phyloP scores from a whole-genome alignment of 2,113 vertebrate species.

The Steatornis caripensis region DNA sequence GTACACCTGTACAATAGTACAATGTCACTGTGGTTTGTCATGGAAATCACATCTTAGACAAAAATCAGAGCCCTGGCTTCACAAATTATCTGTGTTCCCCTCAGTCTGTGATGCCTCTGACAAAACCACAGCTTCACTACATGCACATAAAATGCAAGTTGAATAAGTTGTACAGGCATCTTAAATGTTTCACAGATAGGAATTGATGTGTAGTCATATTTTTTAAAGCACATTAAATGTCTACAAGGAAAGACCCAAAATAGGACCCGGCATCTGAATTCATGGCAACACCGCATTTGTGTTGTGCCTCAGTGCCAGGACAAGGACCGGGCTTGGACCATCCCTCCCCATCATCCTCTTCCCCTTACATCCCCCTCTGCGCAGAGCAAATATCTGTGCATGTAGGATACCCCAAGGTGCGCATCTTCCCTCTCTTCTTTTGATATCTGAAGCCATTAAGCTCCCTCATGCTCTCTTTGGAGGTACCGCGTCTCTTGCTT shows the following conservation, averaged over 20 bases:
- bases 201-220: background rate
- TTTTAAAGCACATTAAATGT: too few relatives aligned
- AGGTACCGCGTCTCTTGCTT: background rate
- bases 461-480: background rate
- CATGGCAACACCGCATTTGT: background rate
- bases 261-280: background rate
- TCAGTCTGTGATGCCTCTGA: background rate
- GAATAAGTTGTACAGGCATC: background rate
- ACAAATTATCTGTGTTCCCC: background rate
- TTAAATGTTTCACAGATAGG: background rate
- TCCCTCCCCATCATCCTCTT: background rate
- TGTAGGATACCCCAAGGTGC: rapidly evolving
- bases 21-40: slow-evolving; percentile 22
- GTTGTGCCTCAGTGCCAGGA: background rate
- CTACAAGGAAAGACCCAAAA: background rate
- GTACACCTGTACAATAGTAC: too few relatives aligned
- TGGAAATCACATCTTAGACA: slow-evolving; percentile 25
- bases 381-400: background rate
- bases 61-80: background rate
- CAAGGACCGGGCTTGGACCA: background rate
- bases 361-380: background rate
- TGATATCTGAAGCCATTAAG: background rate
- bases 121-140: background rate
- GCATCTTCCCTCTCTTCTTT: background rate
- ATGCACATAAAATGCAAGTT: background rate